Base-by-base conservation (phyloP, 1,140 invertebrate species). In the Bombus soroeensis region DNA sequence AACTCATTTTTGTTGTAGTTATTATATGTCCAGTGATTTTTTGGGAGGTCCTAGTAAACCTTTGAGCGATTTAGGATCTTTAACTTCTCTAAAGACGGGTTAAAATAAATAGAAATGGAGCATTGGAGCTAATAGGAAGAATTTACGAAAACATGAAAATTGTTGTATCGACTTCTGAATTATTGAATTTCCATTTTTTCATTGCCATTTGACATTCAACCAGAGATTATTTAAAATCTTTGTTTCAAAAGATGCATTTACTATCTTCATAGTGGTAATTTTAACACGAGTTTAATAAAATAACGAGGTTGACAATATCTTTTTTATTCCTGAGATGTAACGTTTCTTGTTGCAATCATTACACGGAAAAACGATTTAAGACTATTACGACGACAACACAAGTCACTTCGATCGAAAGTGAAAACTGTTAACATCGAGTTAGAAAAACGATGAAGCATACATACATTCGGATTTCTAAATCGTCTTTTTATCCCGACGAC, bases 351-450 rank as follows among this genome's bases (percentile, higher is more conserved):
- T 43, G 13, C 43, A 68, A 47, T 43, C 41, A 0, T 73, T 73
- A 53, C 78, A 62, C 28, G 64, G 43, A 22, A 47, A 37, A 77
- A n/a, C 41, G 22, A 68, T 75, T 75, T 43, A 15, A 37, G 37
- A 76, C 32, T 57, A 8, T 76, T 66, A 53, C 47, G 41, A 53
- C n/a, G 43, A 76, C 47, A n/a, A 37, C 43, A 37, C 47, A 37
- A 76, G 12, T 76, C 74, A 37, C 74, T 76, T 25, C 10, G 32
- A 37, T 75, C 32, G 32, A 76, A 76, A 76, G 47, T 76, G 74
- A 76, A 76, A 57, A 76, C 32, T 76, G 34, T 57, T 76, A 57
- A 32, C 71, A 10, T 73, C 41, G 8, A 18, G 10, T 43, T 32
- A 32, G 5, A 73, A 43, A 73, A 73, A 73, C 28, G n/a, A n/a